Conservation (phyloP, 2,797 vertebrate species). For the Eurystomus glaucurus region DNA sequence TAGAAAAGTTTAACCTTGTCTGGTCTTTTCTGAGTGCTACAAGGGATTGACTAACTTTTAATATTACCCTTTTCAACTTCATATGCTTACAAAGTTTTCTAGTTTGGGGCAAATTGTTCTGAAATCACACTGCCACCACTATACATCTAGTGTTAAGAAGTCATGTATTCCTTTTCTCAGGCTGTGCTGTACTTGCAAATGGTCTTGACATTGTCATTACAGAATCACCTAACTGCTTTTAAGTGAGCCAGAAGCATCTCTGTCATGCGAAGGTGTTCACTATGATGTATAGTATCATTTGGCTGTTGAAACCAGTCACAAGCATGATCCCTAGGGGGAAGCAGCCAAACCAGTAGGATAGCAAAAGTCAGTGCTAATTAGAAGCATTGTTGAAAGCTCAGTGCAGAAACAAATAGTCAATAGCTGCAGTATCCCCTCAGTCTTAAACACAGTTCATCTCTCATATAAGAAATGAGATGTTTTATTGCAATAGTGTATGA, state of each 20-base stretch:
- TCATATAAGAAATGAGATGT: neutral
- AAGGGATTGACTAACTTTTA: neutral
- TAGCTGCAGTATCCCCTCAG: neutral
- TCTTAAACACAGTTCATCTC: neutral
- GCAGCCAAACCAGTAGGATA: neutral
- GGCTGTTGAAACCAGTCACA: neutral
- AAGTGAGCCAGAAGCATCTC: neutral
- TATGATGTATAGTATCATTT: neutral
- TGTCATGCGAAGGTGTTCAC: rapidly evolving
- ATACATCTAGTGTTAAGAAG: neutral
- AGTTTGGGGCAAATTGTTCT: neutral
- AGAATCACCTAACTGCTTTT: neutral
- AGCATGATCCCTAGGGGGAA: neutral
- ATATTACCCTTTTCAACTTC: neutral
- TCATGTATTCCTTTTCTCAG: neutral
- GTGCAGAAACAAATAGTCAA: neutral
- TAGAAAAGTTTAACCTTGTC: neutral
- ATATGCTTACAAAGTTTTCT: neutral
- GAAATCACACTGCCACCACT: neutral
- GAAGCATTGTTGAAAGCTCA: neutral
- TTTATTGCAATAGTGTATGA: neutral
- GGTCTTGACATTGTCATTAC: neutral
- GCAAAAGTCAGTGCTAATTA: neutral
- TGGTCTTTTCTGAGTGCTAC: neutral
- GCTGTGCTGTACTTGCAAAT: neutral